Percentiles rank a stretch among this genome's conserved stretches.
phyloP scores from a whole-genome alignment of 2,888 invertebrate genomes.

The Congeria kusceri region DNA sequence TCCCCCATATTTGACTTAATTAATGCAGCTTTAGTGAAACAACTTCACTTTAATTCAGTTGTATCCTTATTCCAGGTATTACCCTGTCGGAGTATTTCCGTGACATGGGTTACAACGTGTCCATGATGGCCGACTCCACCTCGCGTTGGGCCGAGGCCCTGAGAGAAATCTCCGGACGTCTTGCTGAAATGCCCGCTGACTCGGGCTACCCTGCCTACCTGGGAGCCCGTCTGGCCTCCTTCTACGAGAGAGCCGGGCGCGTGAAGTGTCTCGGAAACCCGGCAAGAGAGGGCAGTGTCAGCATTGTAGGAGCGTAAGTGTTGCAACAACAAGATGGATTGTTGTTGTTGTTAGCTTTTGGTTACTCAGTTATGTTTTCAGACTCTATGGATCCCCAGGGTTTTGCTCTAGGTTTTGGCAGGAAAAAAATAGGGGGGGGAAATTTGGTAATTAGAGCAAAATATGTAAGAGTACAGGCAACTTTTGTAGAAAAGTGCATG shows the following conservation, averaged over 20 bases:
- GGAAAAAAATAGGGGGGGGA: no score
- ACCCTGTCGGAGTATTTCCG: conserved; percentile 99
- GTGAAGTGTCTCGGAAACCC: conserved; percentile 99
- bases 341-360: no score
- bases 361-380: no score
- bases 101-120: conserved; percentile 99
- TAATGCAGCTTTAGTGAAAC: no score
- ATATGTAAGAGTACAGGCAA: no score
- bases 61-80: conserved; percentile 90
- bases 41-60: no score
- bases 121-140: conserved; percentile 99
- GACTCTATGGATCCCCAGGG: no score
- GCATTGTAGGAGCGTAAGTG: conserved; percentile 96
- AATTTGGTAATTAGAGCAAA: no score
- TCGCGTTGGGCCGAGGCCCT: conserved; percentile 99
- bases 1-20: no score
- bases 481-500: no score
- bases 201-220: conserved; percentile 99
- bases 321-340: no score
- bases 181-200: conserved; percentile 99
- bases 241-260: conserved; percentile 99
- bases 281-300: conserved; percentile 98
- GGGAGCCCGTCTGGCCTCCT: conserved; percentile 98
- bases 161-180: conserved; percentile 99
- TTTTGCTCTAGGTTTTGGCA: no score